These are phyloP conservation scores for Gallirallus australis DNA, from an alignment of 2,797 vertebrate species.

Conservation along the genomic window DNA sequence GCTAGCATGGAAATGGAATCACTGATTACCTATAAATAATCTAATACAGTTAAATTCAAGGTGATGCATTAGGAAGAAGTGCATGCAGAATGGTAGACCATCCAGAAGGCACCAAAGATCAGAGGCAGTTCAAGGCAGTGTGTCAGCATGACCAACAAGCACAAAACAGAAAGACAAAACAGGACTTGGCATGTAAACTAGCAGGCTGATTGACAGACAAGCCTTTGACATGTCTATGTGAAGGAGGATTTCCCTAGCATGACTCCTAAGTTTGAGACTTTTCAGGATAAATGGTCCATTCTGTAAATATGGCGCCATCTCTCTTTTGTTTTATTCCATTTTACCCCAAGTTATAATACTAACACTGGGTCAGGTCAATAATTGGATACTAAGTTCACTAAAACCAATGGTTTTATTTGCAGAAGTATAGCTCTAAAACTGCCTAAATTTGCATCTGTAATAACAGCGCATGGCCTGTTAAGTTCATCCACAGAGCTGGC, in stretches of 20 bases:
- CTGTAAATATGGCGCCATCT: not conserved
- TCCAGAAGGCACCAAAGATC: not conserved
- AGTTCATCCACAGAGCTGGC: not conserved
- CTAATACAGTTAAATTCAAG: not conserved
- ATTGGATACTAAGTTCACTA: not conserved
- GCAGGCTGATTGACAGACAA: not conserved
- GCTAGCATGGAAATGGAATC: not conserved
- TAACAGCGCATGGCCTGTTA: not conserved
- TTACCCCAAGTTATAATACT: not conserved
- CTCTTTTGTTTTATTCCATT: not conserved
- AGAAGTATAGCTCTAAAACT: not conserved
- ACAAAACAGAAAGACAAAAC: not conserved
- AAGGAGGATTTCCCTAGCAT: not conserved
- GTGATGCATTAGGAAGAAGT: not conserved
- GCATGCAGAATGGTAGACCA: not conserved
- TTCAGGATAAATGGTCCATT: not conserved
- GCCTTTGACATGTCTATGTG: not conserved
- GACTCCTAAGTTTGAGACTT: not conserved
- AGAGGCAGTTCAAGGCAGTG: not conserved
- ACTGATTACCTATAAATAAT: not conserved
- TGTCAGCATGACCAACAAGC: not conserved
- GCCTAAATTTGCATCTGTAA: not conserved
- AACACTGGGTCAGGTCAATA: not conserved
- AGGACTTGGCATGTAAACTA: not conserved
- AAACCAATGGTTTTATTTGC: not conserved